A percentile compares a stretch with the other conserved stretches of the same genome.
Conservation (phyloP, 2,113 vertebrate species). For the Pteronura brasiliensis region DNA sequence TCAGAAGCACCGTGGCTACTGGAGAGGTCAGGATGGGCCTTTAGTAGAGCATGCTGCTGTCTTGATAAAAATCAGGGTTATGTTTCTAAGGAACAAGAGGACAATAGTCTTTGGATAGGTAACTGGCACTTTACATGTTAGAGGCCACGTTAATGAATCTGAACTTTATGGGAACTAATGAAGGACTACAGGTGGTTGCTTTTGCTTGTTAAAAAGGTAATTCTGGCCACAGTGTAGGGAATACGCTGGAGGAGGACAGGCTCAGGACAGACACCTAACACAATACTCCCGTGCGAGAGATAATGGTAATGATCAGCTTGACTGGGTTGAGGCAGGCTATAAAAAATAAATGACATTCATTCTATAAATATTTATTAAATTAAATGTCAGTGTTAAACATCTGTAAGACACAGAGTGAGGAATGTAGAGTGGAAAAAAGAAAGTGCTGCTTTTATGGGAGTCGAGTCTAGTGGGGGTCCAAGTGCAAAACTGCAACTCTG, state of each 20-base stretch:
- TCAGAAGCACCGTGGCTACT: not conserved
- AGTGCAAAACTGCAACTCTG: not conserved
- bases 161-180: slow-evolving; percentile 1
- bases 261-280: not conserved
- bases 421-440: not conserved
- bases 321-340: not conserved
- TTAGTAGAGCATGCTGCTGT: not conserved
- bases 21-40: not conserved
- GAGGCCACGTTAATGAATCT: not conserved
- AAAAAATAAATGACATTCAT: not conserved
- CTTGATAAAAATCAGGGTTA: not conserved
- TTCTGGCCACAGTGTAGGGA: not conserved
- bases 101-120: not conserved
- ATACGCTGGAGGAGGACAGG: not conserved
- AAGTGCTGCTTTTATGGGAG: not conserved
- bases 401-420: not conserved
- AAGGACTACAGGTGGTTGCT: not conserved
- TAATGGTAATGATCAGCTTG: not conserved
- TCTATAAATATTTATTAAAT: not conserved
- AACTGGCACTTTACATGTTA: not conserved
- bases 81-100: not conserved
- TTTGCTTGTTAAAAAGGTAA: slow-evolving; percentile 19
- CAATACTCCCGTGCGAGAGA: not conserved
- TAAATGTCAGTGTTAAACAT: not conserved
- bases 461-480: not conserved